Percentiles rank a stretch among this genome's conserved stretches.
phyloP scores from a whole-genome alignment of 2,113 vertebrate genomes.

The Gavialis gangeticus region DNA sequence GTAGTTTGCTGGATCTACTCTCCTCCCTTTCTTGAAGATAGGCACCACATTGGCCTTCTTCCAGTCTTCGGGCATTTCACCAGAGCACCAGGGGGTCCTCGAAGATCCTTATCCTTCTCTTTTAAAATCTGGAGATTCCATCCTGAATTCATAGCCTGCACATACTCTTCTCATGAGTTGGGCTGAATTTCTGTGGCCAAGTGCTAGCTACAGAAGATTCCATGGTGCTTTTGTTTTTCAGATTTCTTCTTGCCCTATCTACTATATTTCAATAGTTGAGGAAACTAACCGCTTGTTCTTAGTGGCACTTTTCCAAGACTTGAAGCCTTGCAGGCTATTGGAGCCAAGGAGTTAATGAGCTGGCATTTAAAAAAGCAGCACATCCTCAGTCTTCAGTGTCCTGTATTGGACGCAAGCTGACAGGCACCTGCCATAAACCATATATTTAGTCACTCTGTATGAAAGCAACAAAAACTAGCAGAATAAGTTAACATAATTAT shows the following conservation, averaged over 20 bases:
- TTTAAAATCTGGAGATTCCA: neutral
- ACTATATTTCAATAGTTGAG: constrained; percentile 31
- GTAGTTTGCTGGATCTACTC: no score
- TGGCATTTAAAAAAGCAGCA: constrained; percentile 15
- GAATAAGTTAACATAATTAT: neutral
- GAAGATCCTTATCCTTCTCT: neutral
- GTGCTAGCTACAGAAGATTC: constrained; percentile 23
- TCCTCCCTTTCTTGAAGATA: no score
- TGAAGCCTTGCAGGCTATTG: neutral
- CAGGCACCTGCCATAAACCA: neutral
- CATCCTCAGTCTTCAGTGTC: neutral
- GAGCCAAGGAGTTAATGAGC: neutral
- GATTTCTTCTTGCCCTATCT: constrained; percentile 20
- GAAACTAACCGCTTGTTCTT: constrained; percentile 28
- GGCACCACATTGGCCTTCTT: no score
- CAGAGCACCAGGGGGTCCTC: no score
- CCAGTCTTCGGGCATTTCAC: no score
- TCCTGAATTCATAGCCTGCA: constrained; percentile 43
- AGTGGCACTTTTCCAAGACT: neutral
- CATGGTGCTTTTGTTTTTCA: constrained; percentile 33
- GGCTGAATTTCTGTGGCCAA: neutral
- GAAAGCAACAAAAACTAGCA: neutral
- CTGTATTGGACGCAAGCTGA: neutral
- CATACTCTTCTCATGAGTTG: neutral
- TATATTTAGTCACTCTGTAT: neutral